Percentiles rank a stretch among this genome's conserved stretches.
Evolutionary conservation across 2,113 vertebrate genomes (phyloP).

Genomic region (Lota lota): DNA sequence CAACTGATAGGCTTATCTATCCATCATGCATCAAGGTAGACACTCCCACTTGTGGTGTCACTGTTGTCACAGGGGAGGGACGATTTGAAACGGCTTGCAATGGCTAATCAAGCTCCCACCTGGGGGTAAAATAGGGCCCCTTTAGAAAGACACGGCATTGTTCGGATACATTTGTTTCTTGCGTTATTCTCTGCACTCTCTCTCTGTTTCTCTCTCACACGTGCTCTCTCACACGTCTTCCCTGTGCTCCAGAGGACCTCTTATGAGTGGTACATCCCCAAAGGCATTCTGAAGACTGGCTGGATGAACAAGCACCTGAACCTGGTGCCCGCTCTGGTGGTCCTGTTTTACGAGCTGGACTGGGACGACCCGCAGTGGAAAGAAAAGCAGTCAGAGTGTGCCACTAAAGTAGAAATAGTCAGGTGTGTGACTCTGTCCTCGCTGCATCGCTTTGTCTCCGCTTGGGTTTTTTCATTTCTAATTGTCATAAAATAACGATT

Average conservation of each 20-base stretch:
- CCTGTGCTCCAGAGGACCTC: constrained; percentile 82
- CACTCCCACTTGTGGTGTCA: too few relatives aligned
- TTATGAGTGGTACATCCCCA: constrained; percentile 98
- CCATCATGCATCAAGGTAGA: too few relatives aligned
- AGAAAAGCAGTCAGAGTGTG: constrained; percentile 94
- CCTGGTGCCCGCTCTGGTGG: constrained; percentile 92
- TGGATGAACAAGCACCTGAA: constrained; percentile 99
- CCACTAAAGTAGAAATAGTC: constrained; percentile 96
- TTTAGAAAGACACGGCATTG: too few relatives aligned
- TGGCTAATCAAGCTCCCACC: too few relatives aligned
- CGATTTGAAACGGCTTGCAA: too few relatives aligned
- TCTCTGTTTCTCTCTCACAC: neutral
- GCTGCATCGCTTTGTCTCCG: too few relatives aligned
- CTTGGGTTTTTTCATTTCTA: too few relatives aligned
- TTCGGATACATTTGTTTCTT: too few relatives aligned
- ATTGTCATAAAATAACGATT: too few relatives aligned
- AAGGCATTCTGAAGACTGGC: constrained; percentile 94
- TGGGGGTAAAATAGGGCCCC: too few relatives aligned
- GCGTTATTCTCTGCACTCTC: neutral
- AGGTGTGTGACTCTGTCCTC: constrained; percentile 69
- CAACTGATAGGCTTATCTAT: too few relatives aligned
- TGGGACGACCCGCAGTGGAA: constrained; percentile 98
- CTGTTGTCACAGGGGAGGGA: too few relatives aligned
- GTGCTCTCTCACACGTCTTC: neutral
- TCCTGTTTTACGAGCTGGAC: constrained; percentile 96